A percentile compares a stretch with the other conserved stretches of the same genome.
These are phyloP conservation scores for Hecatera dysodea DNA, from an alignment of 2,888 invertebrate species.

Conservation along the genomic window DNA sequence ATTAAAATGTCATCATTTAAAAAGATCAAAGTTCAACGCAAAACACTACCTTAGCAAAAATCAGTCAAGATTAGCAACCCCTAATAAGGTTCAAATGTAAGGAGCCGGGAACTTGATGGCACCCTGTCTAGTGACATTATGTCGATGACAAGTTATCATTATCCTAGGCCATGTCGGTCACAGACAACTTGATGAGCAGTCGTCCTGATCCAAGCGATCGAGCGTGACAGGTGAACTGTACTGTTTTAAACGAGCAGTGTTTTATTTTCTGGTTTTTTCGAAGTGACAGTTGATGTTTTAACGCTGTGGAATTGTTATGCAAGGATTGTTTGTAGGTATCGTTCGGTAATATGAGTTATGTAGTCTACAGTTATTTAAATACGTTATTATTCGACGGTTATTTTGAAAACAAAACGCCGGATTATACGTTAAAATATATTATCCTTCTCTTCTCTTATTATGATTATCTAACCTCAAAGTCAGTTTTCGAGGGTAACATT, in stretches of 20 bases:
- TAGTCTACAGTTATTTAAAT: neutral
- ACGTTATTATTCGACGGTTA: neutral
- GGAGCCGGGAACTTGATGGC: conserved; percentile 56
- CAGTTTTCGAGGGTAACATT: too few species aligned
- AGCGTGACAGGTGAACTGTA: conserved; percentile 35
- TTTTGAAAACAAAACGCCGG: too few species aligned
- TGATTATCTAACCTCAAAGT: too few species aligned
- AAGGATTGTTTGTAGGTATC: neutral
- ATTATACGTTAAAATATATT: too few species aligned
- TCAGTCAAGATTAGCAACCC: conserved; percentile 37
- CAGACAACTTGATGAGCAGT: conserved; percentile 43
- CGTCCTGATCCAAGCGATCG: conserved; percentile 36
- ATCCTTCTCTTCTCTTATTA: too few species aligned
- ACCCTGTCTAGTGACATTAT: conserved; percentile 59
- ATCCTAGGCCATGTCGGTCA: conserved; percentile 44
- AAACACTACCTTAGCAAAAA: neutral
- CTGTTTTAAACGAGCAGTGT: conserved; percentile 32
- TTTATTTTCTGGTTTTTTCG: conserved; percentile 12
- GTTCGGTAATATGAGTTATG: neutral
- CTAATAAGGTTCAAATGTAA: conserved; percentile 47
- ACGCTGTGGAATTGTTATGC: neutral
- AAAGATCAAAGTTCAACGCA: conserved; percentile 16
- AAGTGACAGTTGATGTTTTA: conserved; percentile 23
- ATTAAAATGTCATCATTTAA: conserved; percentile 4
- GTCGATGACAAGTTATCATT: conserved; percentile 62